phyloP scores from a whole-genome alignment of 2,113 vertebrate genomes.

The Prinia subflava region DNA sequence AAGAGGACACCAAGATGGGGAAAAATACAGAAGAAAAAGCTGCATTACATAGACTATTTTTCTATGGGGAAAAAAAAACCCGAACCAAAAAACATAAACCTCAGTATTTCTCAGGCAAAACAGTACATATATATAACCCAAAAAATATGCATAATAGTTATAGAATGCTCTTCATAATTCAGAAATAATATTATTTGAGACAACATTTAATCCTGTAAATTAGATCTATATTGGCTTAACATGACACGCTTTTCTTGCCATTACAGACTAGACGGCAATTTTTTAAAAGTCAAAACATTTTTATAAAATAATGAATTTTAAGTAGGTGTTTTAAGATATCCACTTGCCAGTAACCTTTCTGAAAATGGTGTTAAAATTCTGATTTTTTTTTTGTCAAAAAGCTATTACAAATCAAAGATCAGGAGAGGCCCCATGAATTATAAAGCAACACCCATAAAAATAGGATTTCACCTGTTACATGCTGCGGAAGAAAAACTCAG shows the following conservation, averaged over 20 bases:
- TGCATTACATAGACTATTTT: neutral
- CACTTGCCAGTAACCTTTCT: neutral
- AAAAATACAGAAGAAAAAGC: neutral
- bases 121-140: neutral
- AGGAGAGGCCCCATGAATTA: neutral
- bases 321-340: neutral
- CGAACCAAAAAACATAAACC: neutral
- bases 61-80: neutral
- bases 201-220: neutral
- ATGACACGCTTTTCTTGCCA: neutral
- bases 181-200: neutral
- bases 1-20: neutral
- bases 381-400: neutral
- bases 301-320: neutral
- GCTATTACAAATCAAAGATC: neutral
- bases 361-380: neutral
- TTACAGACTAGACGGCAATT: neutral
- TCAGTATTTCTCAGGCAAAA: neutral
- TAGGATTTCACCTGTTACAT: neutral
- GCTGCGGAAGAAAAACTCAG: neutral
- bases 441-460: neutral
- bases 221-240: neutral
- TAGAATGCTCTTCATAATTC: neutral
- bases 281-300: neutral
- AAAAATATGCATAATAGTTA: neutral